phyloP scores from a whole-genome alignment of 2,113 vertebrate species.

The Drymodes brunneopygia region DNA sequence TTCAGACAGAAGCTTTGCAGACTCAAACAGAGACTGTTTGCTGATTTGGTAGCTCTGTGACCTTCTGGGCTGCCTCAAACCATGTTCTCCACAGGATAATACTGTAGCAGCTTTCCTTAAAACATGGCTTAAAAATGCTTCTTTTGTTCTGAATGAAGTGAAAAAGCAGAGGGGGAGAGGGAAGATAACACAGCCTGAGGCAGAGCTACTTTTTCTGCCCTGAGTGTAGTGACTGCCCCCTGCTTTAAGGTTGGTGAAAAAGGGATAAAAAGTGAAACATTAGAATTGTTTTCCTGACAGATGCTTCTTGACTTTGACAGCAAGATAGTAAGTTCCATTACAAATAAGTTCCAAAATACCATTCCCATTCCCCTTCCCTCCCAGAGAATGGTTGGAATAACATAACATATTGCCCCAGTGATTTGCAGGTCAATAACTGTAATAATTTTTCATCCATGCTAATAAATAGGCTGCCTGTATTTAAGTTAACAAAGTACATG shows the following conservation, averaged over 20 bases:
- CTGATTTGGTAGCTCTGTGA: background rate
- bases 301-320: background rate
- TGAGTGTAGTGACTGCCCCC: background rate
- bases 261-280: background rate
- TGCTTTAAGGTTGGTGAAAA: background rate
- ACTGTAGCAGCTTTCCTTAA: background rate
- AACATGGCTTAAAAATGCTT: background rate
- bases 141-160: background rate
- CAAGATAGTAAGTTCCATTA: background rate
- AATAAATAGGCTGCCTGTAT: background rate
- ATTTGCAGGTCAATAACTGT: background rate
- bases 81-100: background rate
- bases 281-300: background rate
- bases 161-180: background rate
- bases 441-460: background rate
- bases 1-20: background rate
- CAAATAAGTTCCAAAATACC: background rate
- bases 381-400: background rate
- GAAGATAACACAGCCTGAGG: background rate
- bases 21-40: background rate
- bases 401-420: background rate
- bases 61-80: background rate
- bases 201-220: background rate
- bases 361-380: background rate
- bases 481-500: background rate